A percentile compares a stretch with the other conserved stretches of the same genome.
Conservation (phyloP, 2,888 invertebrate species). For the Dysmachus trigonus region DNA sequence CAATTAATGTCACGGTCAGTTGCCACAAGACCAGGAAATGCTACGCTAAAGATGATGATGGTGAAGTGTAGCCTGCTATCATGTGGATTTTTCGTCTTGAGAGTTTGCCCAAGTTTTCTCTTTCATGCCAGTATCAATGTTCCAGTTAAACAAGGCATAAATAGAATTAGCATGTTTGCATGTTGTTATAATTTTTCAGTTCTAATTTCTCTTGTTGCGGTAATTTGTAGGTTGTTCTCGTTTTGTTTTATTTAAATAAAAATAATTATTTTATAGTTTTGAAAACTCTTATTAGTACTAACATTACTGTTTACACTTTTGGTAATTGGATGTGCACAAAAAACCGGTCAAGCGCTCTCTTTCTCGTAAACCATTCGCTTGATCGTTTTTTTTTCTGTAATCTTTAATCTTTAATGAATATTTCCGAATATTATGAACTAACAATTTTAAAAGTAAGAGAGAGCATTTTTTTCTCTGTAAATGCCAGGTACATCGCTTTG, state of each 20-base stretch:
- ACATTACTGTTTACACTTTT: no score
- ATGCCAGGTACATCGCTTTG: no score
- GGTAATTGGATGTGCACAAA: no score
- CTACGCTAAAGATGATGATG: background rate
- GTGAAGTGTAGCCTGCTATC: background rate
- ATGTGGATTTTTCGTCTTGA: background rate
- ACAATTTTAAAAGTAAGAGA: no score
- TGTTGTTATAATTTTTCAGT: background rate
- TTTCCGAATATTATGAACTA: no score
- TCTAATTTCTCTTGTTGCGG: background rate
- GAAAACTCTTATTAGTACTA: background rate
- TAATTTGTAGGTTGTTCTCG: background rate
- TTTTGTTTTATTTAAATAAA: background rate
- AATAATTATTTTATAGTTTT: background rate
- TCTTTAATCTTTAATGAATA: no score
- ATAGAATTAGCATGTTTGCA: background rate
- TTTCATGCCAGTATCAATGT: background rate
- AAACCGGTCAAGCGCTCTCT: no score
- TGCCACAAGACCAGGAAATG: background rate
- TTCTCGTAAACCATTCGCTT: no score
- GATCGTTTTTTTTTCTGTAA: no score
- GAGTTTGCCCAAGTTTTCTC: background rate
- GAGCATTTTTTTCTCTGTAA: no score
- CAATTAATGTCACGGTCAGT: constrained; percentile 33
- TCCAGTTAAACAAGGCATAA: background rate